Evolutionary conservation across 2,797 vertebrate species (phyloP), one percentile per base, ranked within the genome.

Genomic region (Acanthopagrus latus): DNA sequence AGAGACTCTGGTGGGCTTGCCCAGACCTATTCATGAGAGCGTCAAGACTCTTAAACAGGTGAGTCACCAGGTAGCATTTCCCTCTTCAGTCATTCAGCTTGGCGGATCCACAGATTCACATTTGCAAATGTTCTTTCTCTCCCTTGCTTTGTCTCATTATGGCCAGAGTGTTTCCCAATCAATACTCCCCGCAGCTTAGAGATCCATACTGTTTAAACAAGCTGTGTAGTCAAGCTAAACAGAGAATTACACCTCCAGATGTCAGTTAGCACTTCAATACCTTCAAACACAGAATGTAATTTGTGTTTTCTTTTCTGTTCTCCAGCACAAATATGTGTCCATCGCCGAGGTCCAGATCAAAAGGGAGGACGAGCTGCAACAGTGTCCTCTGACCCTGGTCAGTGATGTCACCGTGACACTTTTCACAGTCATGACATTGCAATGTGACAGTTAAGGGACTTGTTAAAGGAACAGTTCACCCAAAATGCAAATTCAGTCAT

Each of bases 21-120:
- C 98, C 0, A 94, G 97, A 72, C 98, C 98, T 1, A 99, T 99
- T 87, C 98, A 99, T 0, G 98, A 99, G 77, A 99, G 98, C 0
- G 98, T 99, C 86, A 99, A 98, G 94, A 99, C 96, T 14, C 95
- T 99, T 21, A 99, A 99, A 92, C 97, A 97, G 97, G 97, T 98
- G 74, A 95, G 33, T 33, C 33, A 33, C 7, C 33, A 33, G 29
- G 29, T 7, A 33, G 29, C 29, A 7, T 33, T 33, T 7, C 29
- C 29, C 29, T 33, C 29, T 33, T 33, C 29, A 33, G 29, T 33
- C 29, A 33, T 14, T 25, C 58, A 27, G n/a, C 3, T 13, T n/a
- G 16, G 51, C 17, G 21, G 13, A 16, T 33, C 29, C 57, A 23
- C 52, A 71, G 12, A 55, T 14, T 44, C 20, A 29, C 46, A 21